Conservation (phyloP, 2,888 invertebrate genomes). For the Lasioglossum figueresi region DNA sequence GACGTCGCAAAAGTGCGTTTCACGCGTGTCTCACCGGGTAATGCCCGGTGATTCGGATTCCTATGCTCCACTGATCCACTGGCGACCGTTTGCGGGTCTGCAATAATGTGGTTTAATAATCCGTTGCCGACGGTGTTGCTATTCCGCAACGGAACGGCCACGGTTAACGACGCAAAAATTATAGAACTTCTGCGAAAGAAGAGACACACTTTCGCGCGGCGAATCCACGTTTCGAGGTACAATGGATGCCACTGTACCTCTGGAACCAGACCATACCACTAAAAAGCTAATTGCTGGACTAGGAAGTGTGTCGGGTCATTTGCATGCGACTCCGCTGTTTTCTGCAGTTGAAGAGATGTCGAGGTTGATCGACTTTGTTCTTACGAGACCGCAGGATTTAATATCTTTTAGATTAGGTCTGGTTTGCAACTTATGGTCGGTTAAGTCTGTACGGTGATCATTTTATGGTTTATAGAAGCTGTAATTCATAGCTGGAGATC, state of each 20-base stretch:
- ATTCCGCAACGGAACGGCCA: neutral
- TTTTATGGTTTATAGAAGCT: neutral
- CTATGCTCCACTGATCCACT: constrained; percentile 60
- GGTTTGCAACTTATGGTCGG: neutral
- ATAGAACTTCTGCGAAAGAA: neutral
- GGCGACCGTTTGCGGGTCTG: constrained; percentile 9
- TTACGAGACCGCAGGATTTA: neutral
- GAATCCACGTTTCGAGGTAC: neutral
- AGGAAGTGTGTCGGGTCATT: neutral
- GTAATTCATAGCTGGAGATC: neutral
- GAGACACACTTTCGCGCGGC: constrained; percentile 43
- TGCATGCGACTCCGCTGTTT: neutral
- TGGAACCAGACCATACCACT: neutral
- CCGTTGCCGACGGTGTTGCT: constrained; percentile 6
- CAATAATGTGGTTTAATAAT: constrained; percentile 39
- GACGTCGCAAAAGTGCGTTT: neutral
- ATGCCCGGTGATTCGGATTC: constrained; percentile 23
- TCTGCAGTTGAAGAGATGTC: neutral
- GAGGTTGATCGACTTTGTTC: neutral
- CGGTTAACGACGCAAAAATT: constrained; percentile 18
- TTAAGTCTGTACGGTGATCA: neutral
- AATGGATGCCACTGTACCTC: neutral
- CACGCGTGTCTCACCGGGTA: neutral
- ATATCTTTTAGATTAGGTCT: neutral
- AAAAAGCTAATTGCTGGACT: neutral